Evolutionary conservation across 1,140 invertebrate species (phyloP), one percentile per base, ranked within the genome.

Genomic region (Protaetia brevitarsis): DNA sequence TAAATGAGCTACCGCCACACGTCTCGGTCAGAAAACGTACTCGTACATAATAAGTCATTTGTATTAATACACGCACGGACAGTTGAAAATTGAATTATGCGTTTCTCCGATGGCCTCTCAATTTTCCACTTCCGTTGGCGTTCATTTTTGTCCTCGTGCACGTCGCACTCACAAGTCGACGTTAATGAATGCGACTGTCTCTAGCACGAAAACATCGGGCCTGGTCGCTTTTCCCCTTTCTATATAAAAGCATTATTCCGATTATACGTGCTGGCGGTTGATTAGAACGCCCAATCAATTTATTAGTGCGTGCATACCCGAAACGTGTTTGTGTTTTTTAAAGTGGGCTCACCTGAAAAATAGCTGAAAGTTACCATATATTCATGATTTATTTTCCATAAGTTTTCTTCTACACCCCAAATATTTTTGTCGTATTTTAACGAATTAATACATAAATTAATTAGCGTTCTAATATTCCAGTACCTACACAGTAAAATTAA

Each of bases 241-340:
- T 51, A 10, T 23, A 51, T 16, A 51, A 23, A 8, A 16, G 26
- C 26, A 51, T 51, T 51, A 51, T 51, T 51, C 41, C 16, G 41
- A 51, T 51, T 51, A 51, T 51, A 19, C 19, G 8, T 51, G n/a
- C n/a, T 19, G 19, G 19, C 26, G 41, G 41, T 51, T 51, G 41
- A 51, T 51, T 51, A 51, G 41, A 23, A 51, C 41, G 41, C 26
- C 41, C 41, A 51, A n/a, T n/a, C n/a, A n/a, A 51, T 51, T 51
- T 51, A 51, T 51, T 51, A 51, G 10, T 19, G 19, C 41, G 21
- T 23, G 26, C 41, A 23, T 51, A n/a, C n/a, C n/a, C n/a, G 41
- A 51, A 19, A 19, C 41, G 26, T 51, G 41, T 23, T 51, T 51
- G 41, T 23, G 41, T 51, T 51, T 51, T n/a, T 23, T 16, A 51